phyloP scores from a whole-genome alignment of 2,888 invertebrate species.

The Nysson spinosus region DNA sequence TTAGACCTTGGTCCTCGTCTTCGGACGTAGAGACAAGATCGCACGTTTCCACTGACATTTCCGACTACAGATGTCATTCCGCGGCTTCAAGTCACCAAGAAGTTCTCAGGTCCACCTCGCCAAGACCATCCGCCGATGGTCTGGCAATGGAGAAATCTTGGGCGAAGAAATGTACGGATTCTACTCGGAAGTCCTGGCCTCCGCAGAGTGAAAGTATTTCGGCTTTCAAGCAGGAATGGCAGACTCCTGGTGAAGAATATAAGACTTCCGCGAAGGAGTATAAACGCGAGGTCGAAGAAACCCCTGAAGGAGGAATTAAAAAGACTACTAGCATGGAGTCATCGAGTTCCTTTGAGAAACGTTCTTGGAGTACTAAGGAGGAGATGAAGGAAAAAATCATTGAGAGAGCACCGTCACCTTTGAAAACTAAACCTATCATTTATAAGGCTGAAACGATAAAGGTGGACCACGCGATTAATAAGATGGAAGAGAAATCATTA shows the following conservation, averaged over 20 bases:
- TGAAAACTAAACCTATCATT: conserved; percentile 71
- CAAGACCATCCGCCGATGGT: conserved; percentile 82
- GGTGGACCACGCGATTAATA: conserved; percentile 73
- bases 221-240: conserved; percentile 68
- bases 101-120: conserved; percentile 67
- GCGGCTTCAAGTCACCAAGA: conserved; percentile 66
- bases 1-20: conserved; percentile 67
- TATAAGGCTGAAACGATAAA: conserved; percentile 77
- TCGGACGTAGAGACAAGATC: conserved; percentile 68
- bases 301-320: conserved; percentile 67
- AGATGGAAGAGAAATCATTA: conserved; percentile 73
- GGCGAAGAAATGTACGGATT: conserved; percentile 79
- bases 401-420: conserved; percentile 52
- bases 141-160: conserved; percentile 85
- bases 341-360: conserved; percentile 68
- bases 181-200: conserved; percentile 79
- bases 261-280: conserved; percentile 69
- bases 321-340: conserved; percentile 73
- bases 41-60: conserved; percentile 71
- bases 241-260: conserved; percentile 68
- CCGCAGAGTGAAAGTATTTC: conserved; percentile 71
- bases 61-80: conserved; percentile 70
- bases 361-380: conserved; percentile 70
- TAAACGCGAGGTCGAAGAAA: conserved; percentile 66
- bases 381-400: conserved; percentile 59